These are phyloP conservation scores for Lobophora halterata DNA, from an alignment of 2,888 invertebrate species.

Conservation along the genomic window DNA sequence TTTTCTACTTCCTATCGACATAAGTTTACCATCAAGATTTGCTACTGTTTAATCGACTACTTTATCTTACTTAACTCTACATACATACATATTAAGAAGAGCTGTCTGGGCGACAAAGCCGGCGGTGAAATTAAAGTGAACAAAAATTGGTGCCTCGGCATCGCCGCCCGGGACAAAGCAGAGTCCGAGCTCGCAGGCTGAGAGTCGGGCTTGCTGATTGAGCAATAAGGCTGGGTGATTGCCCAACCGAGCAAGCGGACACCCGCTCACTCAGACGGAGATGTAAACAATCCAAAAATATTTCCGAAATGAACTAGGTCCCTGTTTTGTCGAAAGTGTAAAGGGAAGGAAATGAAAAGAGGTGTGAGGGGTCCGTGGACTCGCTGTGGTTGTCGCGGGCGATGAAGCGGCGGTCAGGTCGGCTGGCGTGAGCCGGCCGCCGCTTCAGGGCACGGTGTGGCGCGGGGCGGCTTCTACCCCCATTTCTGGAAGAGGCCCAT, in stretches of 20 bases:
- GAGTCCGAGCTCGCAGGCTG: constrained; percentile 64
- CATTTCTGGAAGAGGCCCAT: constrained; percentile 94
- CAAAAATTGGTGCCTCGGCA: constrained; percentile 45
- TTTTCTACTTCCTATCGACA: constrained; percentile 74
- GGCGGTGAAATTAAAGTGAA: constrained; percentile 42
- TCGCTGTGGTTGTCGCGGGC: constrained; percentile 65
- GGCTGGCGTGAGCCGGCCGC: constrained; percentile 64
- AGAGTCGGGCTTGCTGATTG: constrained; percentile 81
- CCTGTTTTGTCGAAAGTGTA: constrained; percentile 68
- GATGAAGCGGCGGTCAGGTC: constrained; percentile 70
- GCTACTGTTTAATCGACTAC: constrained; percentile 65
- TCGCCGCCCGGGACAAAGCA: constrained; percentile 54
- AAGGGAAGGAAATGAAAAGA: constrained; percentile 53
- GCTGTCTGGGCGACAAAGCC: constrained; percentile 56
- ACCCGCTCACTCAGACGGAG: constrained; percentile 65
- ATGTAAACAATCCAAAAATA: constrained; percentile 71
- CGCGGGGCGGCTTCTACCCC: constrained; percentile 75
- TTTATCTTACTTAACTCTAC: constrained; percentile 76
- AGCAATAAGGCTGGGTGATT: constrained; percentile 88
- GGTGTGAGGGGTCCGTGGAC: constrained; percentile 68
- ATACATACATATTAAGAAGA: constrained; percentile 75
- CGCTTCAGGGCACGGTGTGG: constrained; percentile 54
- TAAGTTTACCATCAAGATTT: constrained; percentile 78
- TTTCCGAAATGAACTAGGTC: constrained; percentile 71
- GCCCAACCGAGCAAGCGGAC: constrained; percentile 84